Evolutionary conservation across 2,797 vertebrate genomes (phyloP).

Genomic region (Acomys russatus): DNA sequence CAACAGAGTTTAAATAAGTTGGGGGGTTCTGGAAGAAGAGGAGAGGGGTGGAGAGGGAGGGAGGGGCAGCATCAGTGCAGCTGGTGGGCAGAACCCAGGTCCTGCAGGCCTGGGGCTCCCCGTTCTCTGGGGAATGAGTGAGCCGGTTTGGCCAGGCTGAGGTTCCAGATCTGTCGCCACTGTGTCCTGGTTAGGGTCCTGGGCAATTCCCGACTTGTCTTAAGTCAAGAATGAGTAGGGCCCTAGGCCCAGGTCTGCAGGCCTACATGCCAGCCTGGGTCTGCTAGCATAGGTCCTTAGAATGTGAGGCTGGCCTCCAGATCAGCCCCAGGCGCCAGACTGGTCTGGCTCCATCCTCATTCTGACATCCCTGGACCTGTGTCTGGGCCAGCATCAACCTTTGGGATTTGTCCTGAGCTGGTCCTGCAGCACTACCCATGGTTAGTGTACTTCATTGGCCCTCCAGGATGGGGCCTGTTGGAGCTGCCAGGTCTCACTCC

Average conservation of each 20-base stretch:
- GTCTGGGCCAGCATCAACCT: conserved; percentile 62
- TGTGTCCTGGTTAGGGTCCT: conserved; percentile 59
- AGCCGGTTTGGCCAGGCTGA: conserved; percentile 73
- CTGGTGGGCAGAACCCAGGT: conserved; percentile 76
- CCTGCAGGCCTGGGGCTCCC: conserved; percentile 53
- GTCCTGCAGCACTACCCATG: conserved; percentile 62
- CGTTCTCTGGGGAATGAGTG: conserved; percentile 40
- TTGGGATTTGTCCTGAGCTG: conserved; percentile 80
- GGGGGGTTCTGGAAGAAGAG: conserved; percentile 68
- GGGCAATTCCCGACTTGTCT: conserved; percentile 73
- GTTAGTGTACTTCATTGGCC: conserved; percentile 75
- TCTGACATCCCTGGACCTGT: conserved; percentile 50
- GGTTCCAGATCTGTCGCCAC: conserved; percentile 77
- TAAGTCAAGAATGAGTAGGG: conserved; percentile 40
- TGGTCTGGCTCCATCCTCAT: conserved; percentile 61
- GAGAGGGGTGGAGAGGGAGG: neutral
- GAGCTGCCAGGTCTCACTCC: conserved; percentile 51
- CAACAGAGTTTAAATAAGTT: conserved; percentile 87
- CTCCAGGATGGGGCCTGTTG: conserved; percentile 39
- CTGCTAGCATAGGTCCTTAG: conserved; percentile 45
- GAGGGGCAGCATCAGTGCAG: conserved; percentile 82
- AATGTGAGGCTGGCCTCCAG: conserved; percentile 54
- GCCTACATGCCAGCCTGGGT: conserved; percentile 56
- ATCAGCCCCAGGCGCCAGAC: conserved; percentile 49
- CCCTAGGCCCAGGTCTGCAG: conserved; percentile 60